Percentiles rank a stretch among this genome's conserved stretches.
phyloP scores from a whole-genome alignment of 2,113 vertebrate genomes.

The Chlorodrepanis virens region DNA sequence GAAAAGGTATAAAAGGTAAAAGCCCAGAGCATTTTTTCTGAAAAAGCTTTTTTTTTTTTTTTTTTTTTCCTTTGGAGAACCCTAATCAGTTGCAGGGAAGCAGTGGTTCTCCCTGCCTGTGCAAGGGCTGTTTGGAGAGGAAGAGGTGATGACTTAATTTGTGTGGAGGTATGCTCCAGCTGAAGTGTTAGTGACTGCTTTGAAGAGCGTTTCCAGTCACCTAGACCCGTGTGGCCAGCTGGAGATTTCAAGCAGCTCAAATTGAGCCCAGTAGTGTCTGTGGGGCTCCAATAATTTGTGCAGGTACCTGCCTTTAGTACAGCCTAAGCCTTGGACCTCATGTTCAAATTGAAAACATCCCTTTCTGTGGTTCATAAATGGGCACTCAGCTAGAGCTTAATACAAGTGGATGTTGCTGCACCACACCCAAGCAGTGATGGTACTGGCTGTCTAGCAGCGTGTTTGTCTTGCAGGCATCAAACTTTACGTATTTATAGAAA shows the following conservation, averaged over 20 bases:
- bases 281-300: not conserved
- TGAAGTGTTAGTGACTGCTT: not conserved
- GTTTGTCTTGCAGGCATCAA: not conserved
- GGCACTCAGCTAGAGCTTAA: not conserved
- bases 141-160: not conserved
- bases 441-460: not conserved
- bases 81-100: not conserved
- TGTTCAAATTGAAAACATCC: not conserved
- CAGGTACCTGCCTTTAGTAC: not conserved
- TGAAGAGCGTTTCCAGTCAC: not conserved
- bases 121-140: not conserved
- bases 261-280: not conserved
- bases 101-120: not conserved
- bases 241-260: not conserved
- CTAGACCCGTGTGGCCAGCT: not conserved
- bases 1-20: not conserved
- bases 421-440: not conserved
- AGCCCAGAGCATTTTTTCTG: not conserved
- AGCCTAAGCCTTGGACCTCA: not conserved
- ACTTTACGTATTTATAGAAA: not conserved
- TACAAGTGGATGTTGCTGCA: not conserved
- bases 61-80: not conserved
- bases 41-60: not conserved
- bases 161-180: not conserved
- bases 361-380: not conserved